A percentile compares a stretch with the other conserved stretches of the same genome.
Evolutionary conservation across 37 sponge, comb jelly and placozoan species (phyloP).

Genomic region (Geodia barretti): DNA sequence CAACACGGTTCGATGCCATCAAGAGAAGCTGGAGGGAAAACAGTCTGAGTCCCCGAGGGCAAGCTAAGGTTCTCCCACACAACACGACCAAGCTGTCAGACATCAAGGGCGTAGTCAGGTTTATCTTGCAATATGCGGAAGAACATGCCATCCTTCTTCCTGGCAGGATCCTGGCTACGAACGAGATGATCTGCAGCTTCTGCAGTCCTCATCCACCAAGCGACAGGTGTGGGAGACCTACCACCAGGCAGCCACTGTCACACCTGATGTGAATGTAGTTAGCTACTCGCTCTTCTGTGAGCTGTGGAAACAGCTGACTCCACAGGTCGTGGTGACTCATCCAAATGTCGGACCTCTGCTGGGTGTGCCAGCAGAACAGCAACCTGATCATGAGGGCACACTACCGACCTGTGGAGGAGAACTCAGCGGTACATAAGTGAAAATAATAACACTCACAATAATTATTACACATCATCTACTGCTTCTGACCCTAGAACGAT

Average conservation of each 20-base stretch:
- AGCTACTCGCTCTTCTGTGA: neutral
- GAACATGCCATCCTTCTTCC: constrained; percentile 6
- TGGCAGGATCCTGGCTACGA: too few relatives aligned
- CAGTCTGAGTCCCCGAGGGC: neutral
- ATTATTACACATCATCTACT: too few relatives aligned
- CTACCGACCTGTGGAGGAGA: too few relatives aligned
- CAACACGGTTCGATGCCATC: neutral
- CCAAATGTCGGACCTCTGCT: constrained; percentile 31
- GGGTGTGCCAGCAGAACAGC: constrained; percentile 34
- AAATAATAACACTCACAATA: too few relatives aligned
- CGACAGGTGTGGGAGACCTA: constrained; percentile 10
- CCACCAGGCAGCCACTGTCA: neutral
- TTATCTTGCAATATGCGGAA: constrained; percentile 10
- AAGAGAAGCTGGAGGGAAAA: neutral
- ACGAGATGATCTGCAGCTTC: constrained; percentile 13
- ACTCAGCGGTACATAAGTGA: too few relatives aligned
- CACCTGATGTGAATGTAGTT: neutral
- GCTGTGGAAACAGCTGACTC: constrained; percentile 5
- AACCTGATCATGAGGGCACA: too few relatives aligned
- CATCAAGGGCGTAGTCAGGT: neutral
- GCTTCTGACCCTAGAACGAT: too few relatives aligned
- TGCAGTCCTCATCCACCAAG: constrained; percentile 11
- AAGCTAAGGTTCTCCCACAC: neutral
- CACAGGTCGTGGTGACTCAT: neutral
- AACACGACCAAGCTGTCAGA: neutral